phyloP scores from a whole-genome alignment of 1,140 invertebrate genomes.

The Dendroctonus valens region DNA sequence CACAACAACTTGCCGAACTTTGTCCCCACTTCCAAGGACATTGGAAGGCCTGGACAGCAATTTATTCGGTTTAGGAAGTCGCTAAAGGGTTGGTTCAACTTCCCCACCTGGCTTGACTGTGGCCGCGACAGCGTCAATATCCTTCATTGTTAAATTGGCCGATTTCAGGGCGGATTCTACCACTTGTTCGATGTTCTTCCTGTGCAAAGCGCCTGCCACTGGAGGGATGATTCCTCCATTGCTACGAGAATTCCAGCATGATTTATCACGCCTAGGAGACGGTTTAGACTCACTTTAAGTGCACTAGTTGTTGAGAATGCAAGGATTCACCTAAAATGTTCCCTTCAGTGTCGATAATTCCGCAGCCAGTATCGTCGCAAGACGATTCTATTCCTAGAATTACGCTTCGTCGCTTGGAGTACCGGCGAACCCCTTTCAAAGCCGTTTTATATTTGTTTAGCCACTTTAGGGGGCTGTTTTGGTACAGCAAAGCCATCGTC shows the following conservation, averaged over 20 bases:
- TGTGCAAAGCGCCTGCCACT: slow-evolving; percentile 79
- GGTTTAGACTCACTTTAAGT: slow-evolving; percentile 62
- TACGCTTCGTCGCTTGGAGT: slow-evolving; percentile 12
- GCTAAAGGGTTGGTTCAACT: background rate
- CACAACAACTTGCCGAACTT: slow-evolving; percentile 82
- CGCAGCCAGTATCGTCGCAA: slow-evolving; percentile 95
- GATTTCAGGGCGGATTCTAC: slow-evolving; percentile 67
- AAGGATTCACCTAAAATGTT: slow-evolving; percentile 76
- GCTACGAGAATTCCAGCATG: slow-evolving; percentile 52
- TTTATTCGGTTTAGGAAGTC: too few relatives aligned
- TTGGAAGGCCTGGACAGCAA: slow-evolving; percentile 58
- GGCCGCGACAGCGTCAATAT: slow-evolving; percentile 88
- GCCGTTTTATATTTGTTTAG: too few relatives aligned
- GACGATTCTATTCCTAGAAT: slow-evolving; percentile 97
- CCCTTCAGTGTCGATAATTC: slow-evolving; percentile 72
- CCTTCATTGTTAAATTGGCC: slow-evolving; percentile 65
- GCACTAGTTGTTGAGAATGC: slow-evolving; percentile 72
- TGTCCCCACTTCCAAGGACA: slow-evolving; percentile 79
- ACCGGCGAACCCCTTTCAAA: background rate
- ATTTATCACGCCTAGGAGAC: background rate
- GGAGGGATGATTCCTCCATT: slow-evolving; percentile 90
- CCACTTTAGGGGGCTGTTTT: too few relatives aligned
- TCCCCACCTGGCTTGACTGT: slow-evolving; percentile 78
- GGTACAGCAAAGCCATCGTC: too few relatives aligned
- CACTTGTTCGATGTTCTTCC: slow-evolving; percentile 72